These are phyloP conservation scores for Calliphora vomitoria DNA, from an alignment of 2,888 invertebrate genomes.

Conservation along the genomic window DNA sequence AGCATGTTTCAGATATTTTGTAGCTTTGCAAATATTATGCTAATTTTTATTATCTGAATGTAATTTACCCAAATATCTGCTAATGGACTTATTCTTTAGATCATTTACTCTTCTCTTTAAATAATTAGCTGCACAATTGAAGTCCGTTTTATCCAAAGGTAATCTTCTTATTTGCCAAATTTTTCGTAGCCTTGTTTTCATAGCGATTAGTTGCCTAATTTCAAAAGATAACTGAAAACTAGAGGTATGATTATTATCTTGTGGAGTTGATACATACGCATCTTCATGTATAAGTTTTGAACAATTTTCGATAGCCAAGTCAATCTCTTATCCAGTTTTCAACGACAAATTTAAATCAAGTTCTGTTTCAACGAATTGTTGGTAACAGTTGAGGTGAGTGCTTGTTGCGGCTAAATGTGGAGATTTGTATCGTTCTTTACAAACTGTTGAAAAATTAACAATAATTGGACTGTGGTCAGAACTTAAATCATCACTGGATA, in stretches of 20 bases:
- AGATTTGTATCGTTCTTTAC: conserved; percentile 20
- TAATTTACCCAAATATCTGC: no score
- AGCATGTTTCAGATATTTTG: no score
- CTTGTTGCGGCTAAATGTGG: conserved; percentile 1
- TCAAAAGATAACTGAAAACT: conserved; percentile 28
- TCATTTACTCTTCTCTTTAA: no score
- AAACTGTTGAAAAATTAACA: conserved; percentile 27
- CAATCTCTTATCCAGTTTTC: conserved; percentile 6
- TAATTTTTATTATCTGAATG: no score
- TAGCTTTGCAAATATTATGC: no score
- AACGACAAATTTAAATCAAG: conserved; percentile 10
- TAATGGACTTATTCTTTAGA: no score
- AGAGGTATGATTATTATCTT: not conserved
- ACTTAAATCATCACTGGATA: conserved; percentile 41
- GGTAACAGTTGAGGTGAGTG: conserved; percentile 23
- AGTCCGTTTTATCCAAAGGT: no score
- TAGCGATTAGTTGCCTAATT: conserved; percentile 37
- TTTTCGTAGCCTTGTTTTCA: no score
- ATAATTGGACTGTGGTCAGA: conserved; percentile 39
- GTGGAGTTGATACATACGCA: conserved; percentile 18
- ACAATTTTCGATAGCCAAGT: conserved; percentile 21
- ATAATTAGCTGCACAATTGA: no score
- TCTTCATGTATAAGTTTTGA: conserved; percentile 16
- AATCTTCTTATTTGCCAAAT: not conserved
- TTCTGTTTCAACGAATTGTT: conserved; percentile 29